These are phyloP conservation scores for Xenentodon cancila DNA, from an alignment of 2,797 vertebrate species.

Conservation along the genomic window DNA sequence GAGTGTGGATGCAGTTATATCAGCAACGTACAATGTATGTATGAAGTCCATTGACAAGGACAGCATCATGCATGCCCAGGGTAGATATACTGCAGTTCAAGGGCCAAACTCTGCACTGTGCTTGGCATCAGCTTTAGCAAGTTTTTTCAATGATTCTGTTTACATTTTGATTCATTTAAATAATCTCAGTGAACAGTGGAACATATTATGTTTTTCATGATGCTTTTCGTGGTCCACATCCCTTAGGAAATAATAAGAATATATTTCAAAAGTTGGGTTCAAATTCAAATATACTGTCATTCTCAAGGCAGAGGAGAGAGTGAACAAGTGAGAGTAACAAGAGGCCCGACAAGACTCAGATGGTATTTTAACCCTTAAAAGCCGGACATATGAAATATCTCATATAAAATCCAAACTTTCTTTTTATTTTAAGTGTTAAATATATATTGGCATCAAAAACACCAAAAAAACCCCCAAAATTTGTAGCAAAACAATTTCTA, in stretches of 20 bases:
- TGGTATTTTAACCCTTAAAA: no score
- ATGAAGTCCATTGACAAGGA: not conserved
- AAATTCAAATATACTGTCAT: constrained; percentile 55
- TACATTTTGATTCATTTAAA: constrained; percentile 76
- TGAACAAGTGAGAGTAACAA: no score
- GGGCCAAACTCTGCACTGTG: constrained; percentile 20
- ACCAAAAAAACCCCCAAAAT: no score
- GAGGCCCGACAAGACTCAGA: no score
- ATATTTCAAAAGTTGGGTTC: constrained; percentile 62
- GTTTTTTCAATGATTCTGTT: constrained; percentile 65
- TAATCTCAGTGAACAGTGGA: constrained; percentile 76
- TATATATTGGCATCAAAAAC: no score
- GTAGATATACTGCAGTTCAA: constrained; percentile 8
- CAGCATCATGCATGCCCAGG: no score
- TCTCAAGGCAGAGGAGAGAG: constrained; percentile 15
- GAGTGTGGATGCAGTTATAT: not conserved
- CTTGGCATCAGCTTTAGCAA: constrained; percentile 44
- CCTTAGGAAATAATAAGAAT: constrained; percentile 65
- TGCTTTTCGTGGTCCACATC: constrained; percentile 68
- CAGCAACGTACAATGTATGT: not conserved
- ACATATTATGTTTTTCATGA: constrained; percentile 76
- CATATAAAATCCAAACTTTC: no score
- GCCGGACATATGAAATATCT: no score
- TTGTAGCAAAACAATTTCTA: no score
- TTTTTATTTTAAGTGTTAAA: no score